Conservation (phyloP, 2,797 vertebrate genomes). For the Acropternis orthonyx region DNA sequence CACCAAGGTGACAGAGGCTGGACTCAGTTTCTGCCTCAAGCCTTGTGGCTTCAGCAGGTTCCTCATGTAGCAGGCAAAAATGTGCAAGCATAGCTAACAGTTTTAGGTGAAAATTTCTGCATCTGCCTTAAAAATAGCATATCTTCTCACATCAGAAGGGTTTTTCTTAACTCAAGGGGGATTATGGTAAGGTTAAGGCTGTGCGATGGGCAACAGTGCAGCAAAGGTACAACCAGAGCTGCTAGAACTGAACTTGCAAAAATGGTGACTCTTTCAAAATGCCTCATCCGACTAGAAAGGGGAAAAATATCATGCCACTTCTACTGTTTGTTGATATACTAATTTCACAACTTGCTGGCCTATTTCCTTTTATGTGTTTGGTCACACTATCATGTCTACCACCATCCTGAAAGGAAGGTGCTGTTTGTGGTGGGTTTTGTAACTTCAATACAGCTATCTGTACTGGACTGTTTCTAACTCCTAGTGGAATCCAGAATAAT, state of each 20-base stretch:
- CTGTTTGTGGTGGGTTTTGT: neutral
- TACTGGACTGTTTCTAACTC: neutral
- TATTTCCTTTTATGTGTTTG: neutral
- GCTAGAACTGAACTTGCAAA: neutral
- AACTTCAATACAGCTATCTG: neutral
- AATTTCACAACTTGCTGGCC: neutral
- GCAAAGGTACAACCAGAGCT: neutral
- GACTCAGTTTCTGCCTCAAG: neutral
- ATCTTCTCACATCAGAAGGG: neutral
- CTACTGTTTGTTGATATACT: neutral
- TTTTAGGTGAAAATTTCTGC: neutral
- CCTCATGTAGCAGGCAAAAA: fast-evolving
- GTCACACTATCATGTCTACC: neutral
- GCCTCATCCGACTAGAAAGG: neutral
- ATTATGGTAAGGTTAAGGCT: neutral
- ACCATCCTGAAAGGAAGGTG: neutral
- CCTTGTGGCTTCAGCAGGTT: fast-evolving
- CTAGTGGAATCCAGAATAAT: neutral
- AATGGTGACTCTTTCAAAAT: neutral
- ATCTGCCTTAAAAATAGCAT: neutral
- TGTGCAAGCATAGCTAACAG: neutral
- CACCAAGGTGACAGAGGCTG: fast-evolving
- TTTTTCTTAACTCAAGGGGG: neutral
- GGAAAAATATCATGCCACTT: neutral
- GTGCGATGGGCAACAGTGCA: neutral